Base-by-base conservation (phyloP, 2,113 vertebrate genomes). In the Nycticryphes semicollaris region DNA sequence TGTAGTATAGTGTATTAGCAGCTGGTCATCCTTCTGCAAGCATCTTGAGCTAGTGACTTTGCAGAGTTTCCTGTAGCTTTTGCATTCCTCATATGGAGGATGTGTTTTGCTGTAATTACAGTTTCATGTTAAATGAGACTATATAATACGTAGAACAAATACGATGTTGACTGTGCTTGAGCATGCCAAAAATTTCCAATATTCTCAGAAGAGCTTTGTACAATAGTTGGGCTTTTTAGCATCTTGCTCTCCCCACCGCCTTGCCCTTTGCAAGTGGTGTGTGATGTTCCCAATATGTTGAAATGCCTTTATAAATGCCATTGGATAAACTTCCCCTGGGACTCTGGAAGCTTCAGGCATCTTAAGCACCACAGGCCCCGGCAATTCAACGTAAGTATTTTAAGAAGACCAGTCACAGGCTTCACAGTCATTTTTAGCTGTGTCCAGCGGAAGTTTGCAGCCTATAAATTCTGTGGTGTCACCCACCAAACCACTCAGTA, bases 401-500 rank as follows among this genome's bases (percentile, higher is more conserved):
- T 82, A 25, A 70, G 69, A 37, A 45, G 69, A 45, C 84, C 35
- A 23, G 39, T 69, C 59, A 12, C 69, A 89, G 76, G 39, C 48
- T 84, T 92, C 41, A 21, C 69, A 64, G 56, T 57, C 86, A 75
- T 60, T 93, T 91, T 79, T 39, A 76, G 70, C 66, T 72, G 45
- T 28, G 48, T 82, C 85, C 51, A 82, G 47, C 48, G 66, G 56
- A 35, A 64, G 39, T 66, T 68, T 87, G 25, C 74, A 57, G 48
- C 50, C 60, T 73, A 37, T 66, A 69, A 96, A 95, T 89, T 76
- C 77, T 25, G 14, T 24, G 57, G 48, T 33, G 66, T 79, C 74
- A 70, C 53, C 85, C 68, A 90, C 76, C 67, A 96, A 96, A 93
- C 91, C 84, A 66, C 74, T 73, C 28, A 3, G 89, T 47, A 90